These are phyloP conservation scores for Calliopum simillimum DNA, from an alignment of 2,888 invertebrate genomes.

Conservation along the genomic window DNA sequence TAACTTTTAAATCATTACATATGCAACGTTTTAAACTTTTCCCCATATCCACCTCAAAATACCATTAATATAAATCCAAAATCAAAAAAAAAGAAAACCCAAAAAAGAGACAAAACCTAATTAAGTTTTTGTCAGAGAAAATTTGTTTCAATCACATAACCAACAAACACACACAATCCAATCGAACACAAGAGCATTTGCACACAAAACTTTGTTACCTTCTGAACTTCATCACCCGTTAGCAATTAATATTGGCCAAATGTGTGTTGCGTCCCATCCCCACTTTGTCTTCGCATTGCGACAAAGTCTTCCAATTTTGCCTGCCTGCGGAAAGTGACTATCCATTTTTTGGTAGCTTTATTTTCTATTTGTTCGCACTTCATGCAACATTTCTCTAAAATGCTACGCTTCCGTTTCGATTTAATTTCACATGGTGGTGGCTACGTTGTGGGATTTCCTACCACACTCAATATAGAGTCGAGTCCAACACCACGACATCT, in stretches of 20 bases:
- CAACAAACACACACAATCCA: conserved; percentile 20
- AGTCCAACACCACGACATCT: not conserved
- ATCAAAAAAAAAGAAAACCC: no score
- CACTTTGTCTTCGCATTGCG: no score
- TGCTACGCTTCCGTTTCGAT: conserved; percentile 19
- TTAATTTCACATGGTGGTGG: conserved; percentile 9
- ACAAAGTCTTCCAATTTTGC: not conserved
- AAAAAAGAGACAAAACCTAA: conserved; percentile 65
- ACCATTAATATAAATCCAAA: no score
- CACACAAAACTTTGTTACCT: not conserved
- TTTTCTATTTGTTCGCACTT: conserved; percentile 32
- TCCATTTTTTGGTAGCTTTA: not conserved
- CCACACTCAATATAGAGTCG: not conserved
- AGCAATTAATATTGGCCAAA: conserved; percentile 42
- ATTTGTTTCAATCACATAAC: conserved; percentile 59
- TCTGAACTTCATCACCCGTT: conserved; percentile 46
- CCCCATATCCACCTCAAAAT: no score
- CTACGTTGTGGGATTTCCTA: not conserved
- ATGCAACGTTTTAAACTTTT: no score
- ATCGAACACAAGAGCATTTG: conserved; percentile 29
- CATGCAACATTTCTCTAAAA: conserved; percentile 22
- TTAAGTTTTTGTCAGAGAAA: conserved; percentile 68
- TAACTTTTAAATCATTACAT: no score
- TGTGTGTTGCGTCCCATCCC: conserved; percentile 23
- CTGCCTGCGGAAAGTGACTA: not conserved